A percentile compares a stretch with the other conserved stretches of the same genome.
phyloP scores from a whole-genome alignment of 2,797 vertebrate species.

The Falco cherrug region DNA sequence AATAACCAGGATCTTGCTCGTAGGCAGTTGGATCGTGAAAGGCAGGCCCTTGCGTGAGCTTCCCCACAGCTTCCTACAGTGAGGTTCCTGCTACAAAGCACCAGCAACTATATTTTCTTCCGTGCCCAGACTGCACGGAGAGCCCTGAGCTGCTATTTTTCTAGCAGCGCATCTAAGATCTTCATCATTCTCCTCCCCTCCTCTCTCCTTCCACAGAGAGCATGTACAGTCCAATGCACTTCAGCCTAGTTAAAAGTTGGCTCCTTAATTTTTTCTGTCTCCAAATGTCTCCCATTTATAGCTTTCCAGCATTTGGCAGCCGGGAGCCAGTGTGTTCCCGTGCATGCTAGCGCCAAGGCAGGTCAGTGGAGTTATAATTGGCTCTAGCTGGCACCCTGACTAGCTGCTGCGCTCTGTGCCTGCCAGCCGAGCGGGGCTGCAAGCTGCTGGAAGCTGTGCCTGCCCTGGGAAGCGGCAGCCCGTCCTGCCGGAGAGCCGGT shows the following conservation, averaged over 20 bases:
- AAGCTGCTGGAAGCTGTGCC: not conserved
- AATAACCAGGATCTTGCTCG: not conserved
- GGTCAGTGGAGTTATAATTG: conserved; percentile 10
- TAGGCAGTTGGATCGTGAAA: conserved; percentile 1
- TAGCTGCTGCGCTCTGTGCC: not conserved
- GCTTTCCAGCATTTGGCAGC: conserved; percentile 52
- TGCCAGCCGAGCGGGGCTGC: not conserved
- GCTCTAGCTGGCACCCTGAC: not conserved
- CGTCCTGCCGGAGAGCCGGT: accelerated
- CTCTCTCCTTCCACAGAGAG: not conserved
- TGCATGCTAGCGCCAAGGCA: not conserved
- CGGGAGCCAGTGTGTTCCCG: not conserved
- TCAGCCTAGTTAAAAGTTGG: conserved; percentile 47
- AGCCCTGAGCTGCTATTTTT: not conserved
- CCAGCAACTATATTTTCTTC: not conserved
- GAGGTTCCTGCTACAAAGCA: not conserved
- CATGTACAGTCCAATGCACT: not conserved
- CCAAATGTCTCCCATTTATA: conserved; percentile 64
- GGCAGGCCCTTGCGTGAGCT: not conserved
- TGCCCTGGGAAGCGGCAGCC: not conserved
- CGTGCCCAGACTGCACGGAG: not conserved
- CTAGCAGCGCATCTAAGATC: not conserved
- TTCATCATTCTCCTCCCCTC: not conserved
- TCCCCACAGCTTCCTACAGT: not conserved
- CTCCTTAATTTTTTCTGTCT: not conserved